A percentile compares a stretch with the other conserved stretches of the same genome.
These are phyloP conservation scores for Liodrosophila aerea DNA, from an alignment of 2,888 invertebrate species.

Conservation along the genomic window DNA sequence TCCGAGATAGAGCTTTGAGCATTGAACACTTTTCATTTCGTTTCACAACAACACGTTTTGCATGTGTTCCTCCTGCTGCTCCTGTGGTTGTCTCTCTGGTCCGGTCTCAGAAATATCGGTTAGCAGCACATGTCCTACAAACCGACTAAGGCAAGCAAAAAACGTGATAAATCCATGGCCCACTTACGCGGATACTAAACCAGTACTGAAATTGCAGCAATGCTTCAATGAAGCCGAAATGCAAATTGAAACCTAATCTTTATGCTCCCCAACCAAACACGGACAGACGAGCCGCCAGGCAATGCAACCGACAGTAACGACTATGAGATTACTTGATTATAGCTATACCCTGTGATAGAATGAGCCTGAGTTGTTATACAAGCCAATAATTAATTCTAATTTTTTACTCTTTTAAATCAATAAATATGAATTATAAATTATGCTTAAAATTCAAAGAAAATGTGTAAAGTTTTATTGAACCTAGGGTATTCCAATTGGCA, in stretches of 20 bases:
- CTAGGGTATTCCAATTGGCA: slow-evolving; percentile 31
- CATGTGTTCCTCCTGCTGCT: slow-evolving; percentile 28
- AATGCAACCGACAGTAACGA: slow-evolving; percentile 11
- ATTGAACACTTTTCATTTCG: slow-evolving; percentile 49
- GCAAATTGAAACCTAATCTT: slow-evolving; percentile 77
- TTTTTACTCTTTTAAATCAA: too few species aligned
- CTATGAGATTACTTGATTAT: slow-evolving; percentile 6
- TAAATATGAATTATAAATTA: too few species aligned
- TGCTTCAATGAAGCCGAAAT: slow-evolving; percentile 73
- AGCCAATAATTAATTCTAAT: too few species aligned
- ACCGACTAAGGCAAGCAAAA: slow-evolving; percentile 61
- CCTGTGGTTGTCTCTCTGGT: too few species aligned
- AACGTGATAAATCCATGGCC: slow-evolving; percentile 72
- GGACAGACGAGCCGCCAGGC: slow-evolving; percentile 14
- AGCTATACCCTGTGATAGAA: slow-evolving; percentile 11
- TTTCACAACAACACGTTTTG: slow-evolving; percentile 55
- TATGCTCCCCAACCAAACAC: slow-evolving; percentile 31
- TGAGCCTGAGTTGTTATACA: too few species aligned
- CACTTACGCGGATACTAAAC: slow-evolving; percentile 42
- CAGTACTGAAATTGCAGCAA: slow-evolving; percentile 58
- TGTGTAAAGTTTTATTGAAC: neutral
- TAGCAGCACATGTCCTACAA: slow-evolving; percentile 81
- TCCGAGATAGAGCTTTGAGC: slow-evolving; percentile 6
- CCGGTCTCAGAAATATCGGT: slow-evolving; percentile 66
- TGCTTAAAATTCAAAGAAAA: too few species aligned